Evolutionary conservation across 2,113 vertebrate species (phyloP), one percentile per base, ranked within the genome.

Genomic region (Stomatorhinus ivindoensis): DNA sequence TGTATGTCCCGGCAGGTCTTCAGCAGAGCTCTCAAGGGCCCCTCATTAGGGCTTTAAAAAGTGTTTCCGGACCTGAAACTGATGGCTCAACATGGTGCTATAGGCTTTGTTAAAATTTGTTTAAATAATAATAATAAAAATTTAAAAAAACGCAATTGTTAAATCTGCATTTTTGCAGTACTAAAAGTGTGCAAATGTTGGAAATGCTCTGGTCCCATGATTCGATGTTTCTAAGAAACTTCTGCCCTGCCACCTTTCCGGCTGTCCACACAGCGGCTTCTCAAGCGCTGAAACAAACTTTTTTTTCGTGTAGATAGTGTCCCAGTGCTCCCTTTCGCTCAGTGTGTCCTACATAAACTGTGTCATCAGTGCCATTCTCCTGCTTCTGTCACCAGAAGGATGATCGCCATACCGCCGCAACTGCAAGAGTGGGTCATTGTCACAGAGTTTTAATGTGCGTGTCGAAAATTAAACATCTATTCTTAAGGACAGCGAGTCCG

Each of bases 311-410:
- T 93, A 91, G 90, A 89, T 90, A 89, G 91, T 87, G 87, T 80
- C 90, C 92, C 90, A 69, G 6, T 76, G 93, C 91, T 87, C 92
- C 92, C 91, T 93, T 90, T 90, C 90, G 92, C 92, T 13, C 91
- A 93, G 93, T 94, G 90, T 90, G 90, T 90, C 93, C 90, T 91
- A 90, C 93, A 92, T 73, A 65, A 91, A 91, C 88, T 85, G 92
- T 95, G 93, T 95, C 93, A 86, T 95, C 94, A 92, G 94, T 95
- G 95, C 94, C 95, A 95, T 95, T 95, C 90, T 93, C 91, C 93
- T 94, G 91, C 93, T 92, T 87, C 92, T 93, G 94, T 95, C 95
- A 95, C 94, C 95, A 94, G 92, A 76, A 88, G 89, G 90, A 87
- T 24, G 92, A 91, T 92, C 91, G 87, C 17, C 15, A 48, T 83